These are phyloP conservation scores for Prionailurus viverrinus DNA, from an alignment of 2,113 vertebrate genomes.

Conservation along the genomic window DNA sequence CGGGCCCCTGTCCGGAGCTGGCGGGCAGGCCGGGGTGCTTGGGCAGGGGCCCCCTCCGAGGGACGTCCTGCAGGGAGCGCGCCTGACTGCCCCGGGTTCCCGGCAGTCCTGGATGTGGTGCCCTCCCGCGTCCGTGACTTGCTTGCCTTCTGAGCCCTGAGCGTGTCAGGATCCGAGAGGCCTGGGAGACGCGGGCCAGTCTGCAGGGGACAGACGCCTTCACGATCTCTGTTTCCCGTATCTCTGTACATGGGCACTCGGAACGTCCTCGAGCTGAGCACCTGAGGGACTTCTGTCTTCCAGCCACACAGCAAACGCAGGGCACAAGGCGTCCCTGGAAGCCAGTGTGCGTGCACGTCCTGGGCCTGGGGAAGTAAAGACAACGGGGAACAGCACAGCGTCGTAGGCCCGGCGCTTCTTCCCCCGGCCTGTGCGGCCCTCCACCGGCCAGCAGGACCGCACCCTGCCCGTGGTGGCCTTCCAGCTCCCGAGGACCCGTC, in stretches of 20 bases:
- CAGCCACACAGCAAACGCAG: not conserved
- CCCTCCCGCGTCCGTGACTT: not conserved
- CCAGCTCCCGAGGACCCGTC: too few relatives aligned
- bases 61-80: not conserved
- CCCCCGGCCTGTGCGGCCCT: not conserved
- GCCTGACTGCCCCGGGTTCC: not conserved
- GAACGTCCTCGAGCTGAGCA: fast-evolving
- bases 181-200: not conserved
- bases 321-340: too few relatives aligned
- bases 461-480: not conserved
- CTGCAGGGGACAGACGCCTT: not conserved
- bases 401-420: not conserved
- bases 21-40: not conserved
- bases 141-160: not conserved
- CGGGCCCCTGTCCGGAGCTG: not conserved
- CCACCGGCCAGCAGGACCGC: not conserved
- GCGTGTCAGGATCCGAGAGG: not conserved
- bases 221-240: fast-evolving
- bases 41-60: not conserved
- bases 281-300: not conserved
- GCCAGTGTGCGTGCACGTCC: not conserved
- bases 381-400: not conserved
- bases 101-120: fast-evolving
- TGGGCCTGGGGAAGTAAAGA: not conserved
- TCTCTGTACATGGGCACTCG: not conserved